Evolutionary conservation across 2,888 invertebrate genomes (phyloP).

Genomic region (Tenthredo distinguenda): DNA sequence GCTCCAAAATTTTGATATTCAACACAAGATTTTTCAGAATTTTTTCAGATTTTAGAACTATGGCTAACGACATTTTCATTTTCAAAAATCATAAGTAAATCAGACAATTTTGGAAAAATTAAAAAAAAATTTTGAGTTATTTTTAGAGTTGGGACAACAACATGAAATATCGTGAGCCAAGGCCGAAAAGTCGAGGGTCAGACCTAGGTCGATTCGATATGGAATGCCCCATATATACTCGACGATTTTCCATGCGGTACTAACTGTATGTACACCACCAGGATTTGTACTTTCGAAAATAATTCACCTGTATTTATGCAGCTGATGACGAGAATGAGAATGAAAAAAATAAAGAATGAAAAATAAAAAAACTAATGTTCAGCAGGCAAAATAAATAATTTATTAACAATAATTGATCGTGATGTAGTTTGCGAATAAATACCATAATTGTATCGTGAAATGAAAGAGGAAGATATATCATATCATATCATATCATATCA

Average conservation of each 20-base stretch:
- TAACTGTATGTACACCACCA: background rate
- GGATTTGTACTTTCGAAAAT: slow-evolving; percentile 28
- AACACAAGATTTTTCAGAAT: too few relatives aligned
- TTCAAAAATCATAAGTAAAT: too few relatives aligned
- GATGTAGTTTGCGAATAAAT: slow-evolving; percentile 24
- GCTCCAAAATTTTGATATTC: too few relatives aligned
- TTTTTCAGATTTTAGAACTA: too few relatives aligned
- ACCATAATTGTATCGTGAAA: slow-evolving; percentile 7
- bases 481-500: background rate
- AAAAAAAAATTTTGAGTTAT: too few relatives aligned
- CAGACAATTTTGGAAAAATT: too few relatives aligned
- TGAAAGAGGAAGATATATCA: background rate
- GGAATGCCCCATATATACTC: background rate
- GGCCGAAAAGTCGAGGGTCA: too few relatives aligned
- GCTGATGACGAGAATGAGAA: background rate
- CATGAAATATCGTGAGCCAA: too few relatives aligned
- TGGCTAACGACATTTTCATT: too few relatives aligned
- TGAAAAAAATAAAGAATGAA: background rate
- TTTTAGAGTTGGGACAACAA: too few relatives aligned
- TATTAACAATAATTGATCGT: slow-evolving; percentile 21
- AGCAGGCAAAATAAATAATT: slow-evolving; percentile 12
- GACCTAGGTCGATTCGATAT: too few relatives aligned
- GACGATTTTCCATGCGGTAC: background rate
- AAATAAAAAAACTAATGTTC: background rate
- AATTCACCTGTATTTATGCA: slow-evolving; percentile 7